Evolutionary conservation across 2,888 invertebrate genomes (phyloP), one percentile per base, ranked within the genome.

Genomic region (Ichneumon xanthorius): DNA sequence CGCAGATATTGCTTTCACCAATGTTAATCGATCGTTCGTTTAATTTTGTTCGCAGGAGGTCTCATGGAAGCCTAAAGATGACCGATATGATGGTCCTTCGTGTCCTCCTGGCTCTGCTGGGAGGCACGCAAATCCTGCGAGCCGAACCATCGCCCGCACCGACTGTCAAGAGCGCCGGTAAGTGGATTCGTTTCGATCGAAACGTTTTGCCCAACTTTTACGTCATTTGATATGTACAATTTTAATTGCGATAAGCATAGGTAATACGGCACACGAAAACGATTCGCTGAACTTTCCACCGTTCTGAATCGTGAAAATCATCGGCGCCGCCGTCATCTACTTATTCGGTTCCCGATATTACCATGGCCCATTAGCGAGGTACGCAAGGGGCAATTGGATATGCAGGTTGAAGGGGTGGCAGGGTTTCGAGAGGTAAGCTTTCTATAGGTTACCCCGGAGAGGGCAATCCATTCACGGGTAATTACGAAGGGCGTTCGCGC

Each of bases 61-160:
- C 90, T 87, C 89, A 93, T 93, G 93, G 93, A 89, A 89, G 88
- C 89, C 84, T 90, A 87, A 92, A 87, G 81, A 93, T 92, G 92
- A 89, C 88, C 90, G 90, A 88, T 81, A 92, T 92, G 92, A 90
- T 89, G 89, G 88, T 92, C 88, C 89, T 92, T 88, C 91, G 90
- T 86, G 87, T 92, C 76, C 88, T 92, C 85, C 87, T 93, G 89
- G 90, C 91, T 83, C 90, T 93, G 88, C 89, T 93, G 85, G 93
- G 93, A 89, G 89, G 92, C 88, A 91, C 92, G 72, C 93, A 92
- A 78, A 89, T 91, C 22, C 88, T 92, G 53, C 89, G 88, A 77
- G 93, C 92, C 22, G 92, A 92, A 84, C 91, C 93, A 40, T 92
- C 91, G 80, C 90, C 90, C 37, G 89, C 90, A 30, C 93, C 93